phyloP scores from a whole-genome alignment of 2,888 invertebrate genomes.

The Chrysolina americana region DNA sequence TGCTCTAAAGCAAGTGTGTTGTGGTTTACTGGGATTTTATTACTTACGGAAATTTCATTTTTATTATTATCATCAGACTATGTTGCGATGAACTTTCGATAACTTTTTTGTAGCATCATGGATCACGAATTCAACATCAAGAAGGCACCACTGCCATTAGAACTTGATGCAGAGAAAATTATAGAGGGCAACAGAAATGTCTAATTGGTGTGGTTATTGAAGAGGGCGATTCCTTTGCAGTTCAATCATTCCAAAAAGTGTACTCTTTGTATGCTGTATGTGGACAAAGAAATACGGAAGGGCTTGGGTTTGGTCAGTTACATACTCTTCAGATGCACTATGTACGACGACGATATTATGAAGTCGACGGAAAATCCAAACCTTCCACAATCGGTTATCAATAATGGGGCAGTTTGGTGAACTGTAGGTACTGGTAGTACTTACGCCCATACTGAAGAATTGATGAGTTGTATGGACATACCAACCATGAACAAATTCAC shows the following conservation, averaged over 20 bases:
- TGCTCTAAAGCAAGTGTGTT: too few species aligned
- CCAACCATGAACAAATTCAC: neutral
- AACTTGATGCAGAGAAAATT: neutral
- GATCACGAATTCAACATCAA: neutral
- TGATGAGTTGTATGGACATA: neutral
- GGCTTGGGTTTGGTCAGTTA: neutral
- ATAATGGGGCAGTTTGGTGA: neutral
- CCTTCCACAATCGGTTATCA: neutral
- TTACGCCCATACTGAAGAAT: constrained; percentile 7
- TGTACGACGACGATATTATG: neutral
- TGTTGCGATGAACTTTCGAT: too few species aligned
- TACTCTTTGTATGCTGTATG: neutral
- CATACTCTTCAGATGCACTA: neutral
- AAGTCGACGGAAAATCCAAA: neutral
- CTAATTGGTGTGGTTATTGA: neutral
- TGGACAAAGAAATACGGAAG: neutral
- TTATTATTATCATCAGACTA: too few species aligned
- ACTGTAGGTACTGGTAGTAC: constrained; percentile 9
- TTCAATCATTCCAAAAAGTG: neutral
- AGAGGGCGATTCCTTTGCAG: neutral
- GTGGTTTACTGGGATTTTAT: too few species aligned
- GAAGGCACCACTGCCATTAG: neutral
- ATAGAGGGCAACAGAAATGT: neutral
- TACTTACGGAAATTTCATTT: too few species aligned
- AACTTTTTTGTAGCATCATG: too few species aligned